Evolutionary conservation across 2,888 invertebrate genomes (phyloP).

Genomic region (Biston stratarius): DNA sequence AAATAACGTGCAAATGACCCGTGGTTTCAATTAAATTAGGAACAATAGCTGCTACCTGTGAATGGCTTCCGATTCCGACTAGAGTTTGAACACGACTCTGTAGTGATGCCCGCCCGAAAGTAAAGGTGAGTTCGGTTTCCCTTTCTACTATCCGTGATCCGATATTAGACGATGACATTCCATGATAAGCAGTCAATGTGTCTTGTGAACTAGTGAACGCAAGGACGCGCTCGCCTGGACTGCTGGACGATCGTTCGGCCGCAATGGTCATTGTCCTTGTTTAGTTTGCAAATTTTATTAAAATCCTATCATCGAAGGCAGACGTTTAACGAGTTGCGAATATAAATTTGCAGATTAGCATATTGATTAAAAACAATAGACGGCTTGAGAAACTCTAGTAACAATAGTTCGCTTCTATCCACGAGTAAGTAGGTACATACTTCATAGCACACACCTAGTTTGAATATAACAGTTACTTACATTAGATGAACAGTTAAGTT

Average conservation of each 20-base stretch:
- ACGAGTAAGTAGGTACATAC: neutral
- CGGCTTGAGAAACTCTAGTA: conserved; percentile 34
- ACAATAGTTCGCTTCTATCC: conserved; percentile 3
- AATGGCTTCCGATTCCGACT: conserved; percentile 52
- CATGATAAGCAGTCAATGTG: conserved; percentile 73
- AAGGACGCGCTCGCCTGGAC: conserved; percentile 70
- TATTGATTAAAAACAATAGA: conserved; percentile 50
- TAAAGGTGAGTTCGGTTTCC: conserved; percentile 74
- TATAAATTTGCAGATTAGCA: conserved; percentile 37
- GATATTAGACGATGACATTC: conserved; percentile 75
- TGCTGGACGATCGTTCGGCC: conserved; percentile 55
- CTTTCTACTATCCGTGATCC: conserved; percentile 70
- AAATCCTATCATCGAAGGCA: conserved; percentile 45
- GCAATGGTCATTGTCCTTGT: conserved; percentile 47
- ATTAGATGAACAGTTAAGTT: conserved; percentile 53
- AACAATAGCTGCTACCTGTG: conserved; percentile 47
- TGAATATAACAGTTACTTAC: conserved; percentile 45
- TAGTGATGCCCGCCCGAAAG: conserved; percentile 69
- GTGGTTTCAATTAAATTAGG: conserved; percentile 65
- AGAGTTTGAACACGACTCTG: conserved; percentile 51
- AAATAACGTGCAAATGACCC: conserved; percentile 69
- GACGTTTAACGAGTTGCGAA: conserved; percentile 39
- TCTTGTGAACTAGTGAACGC: conserved; percentile 72
- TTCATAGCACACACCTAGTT: conserved; percentile 44
- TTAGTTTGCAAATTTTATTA: conserved; percentile 47